Evolutionary conservation across 1,140 invertebrate species (phyloP).

Genomic region (Heliconius nattereri): DNA sequence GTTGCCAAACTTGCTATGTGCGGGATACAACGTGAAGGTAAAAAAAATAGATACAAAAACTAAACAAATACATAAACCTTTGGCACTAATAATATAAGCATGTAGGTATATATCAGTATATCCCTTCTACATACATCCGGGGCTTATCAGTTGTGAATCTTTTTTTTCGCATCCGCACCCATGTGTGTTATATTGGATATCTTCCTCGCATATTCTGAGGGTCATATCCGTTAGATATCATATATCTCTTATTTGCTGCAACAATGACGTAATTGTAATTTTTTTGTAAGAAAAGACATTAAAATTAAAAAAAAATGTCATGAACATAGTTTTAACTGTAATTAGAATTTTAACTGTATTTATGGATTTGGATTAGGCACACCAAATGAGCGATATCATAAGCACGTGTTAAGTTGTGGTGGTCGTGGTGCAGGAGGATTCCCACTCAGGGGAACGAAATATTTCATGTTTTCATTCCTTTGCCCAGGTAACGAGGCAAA

Average conservation of each 20-base stretch:
- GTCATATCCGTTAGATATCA: conserved; percentile 39
- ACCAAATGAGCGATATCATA: neutral
- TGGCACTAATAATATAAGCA: neutral
- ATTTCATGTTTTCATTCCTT: too few species aligned
- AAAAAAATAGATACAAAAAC: neutral
- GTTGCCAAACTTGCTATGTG: too few species aligned
- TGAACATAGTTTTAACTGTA: too few species aligned
- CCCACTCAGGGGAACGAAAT: neutral
- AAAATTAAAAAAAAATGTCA: too few species aligned
- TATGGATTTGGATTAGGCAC: too few species aligned
- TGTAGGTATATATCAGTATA: conserved; percentile 19
- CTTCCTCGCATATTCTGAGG: conserved; percentile 19
- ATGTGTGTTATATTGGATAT: conserved; percentile 31
- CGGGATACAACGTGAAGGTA: too few species aligned
- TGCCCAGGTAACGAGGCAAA: too few species aligned
- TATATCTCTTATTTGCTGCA: conserved; percentile 30
- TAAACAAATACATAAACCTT: conserved; percentile 1
- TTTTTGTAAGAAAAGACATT: too few species aligned
- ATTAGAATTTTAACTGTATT: too few species aligned
- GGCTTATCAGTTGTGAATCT: conserved; percentile 45
- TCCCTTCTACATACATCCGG: conserved; percentile 37
- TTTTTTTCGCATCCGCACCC: conserved; percentile 50
- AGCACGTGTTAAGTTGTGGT: neutral
- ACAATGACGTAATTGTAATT: too few species aligned
- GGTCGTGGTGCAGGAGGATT: too few species aligned